Evolutionary conservation across 2,888 invertebrate species (phyloP).

Genomic region (Notocelia uddmanniana): DNA sequence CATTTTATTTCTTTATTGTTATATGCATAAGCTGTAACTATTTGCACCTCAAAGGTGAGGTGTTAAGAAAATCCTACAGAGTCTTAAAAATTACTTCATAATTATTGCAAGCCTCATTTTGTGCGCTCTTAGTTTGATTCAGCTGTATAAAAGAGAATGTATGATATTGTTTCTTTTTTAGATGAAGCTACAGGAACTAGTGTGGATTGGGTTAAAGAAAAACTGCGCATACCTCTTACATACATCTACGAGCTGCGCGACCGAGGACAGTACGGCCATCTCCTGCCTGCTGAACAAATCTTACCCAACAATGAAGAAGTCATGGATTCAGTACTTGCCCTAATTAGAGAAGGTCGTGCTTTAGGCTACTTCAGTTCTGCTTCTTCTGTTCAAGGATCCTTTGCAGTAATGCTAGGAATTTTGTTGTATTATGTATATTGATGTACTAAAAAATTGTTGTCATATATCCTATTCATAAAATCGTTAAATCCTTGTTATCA

Average conservation of each 20-base stretch:
- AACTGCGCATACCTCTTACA: conserved; percentile 83
- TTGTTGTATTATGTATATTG: conserved; percentile 16
- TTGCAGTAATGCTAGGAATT: conserved; percentile 24
- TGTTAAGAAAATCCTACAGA: too few relatives aligned
- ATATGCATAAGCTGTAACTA: too few relatives aligned
- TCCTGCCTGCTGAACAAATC: conserved; percentile 87
- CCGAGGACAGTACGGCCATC: conserved; percentile 86
- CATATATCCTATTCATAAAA: neutral
- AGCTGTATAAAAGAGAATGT: neutral
- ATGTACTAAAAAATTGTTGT: neutral
- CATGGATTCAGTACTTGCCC: conserved; percentile 55
- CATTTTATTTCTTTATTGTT: too few relatives aligned
- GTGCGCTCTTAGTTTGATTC: neutral
- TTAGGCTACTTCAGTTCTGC: conserved; percentile 40
- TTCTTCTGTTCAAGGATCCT: conserved; percentile 18
- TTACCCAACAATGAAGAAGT: conserved; percentile 83
- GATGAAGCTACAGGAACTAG: conserved; percentile 86
- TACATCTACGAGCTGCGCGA: conserved; percentile 88
- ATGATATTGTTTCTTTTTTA: conserved; percentile 52
- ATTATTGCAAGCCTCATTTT: too few relatives aligned
- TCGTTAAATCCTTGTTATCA: too few relatives aligned
- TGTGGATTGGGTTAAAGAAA: conserved; percentile 89
- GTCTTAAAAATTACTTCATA: too few relatives aligned
- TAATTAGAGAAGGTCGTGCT: conserved; percentile 44
- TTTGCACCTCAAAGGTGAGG: neutral